Conservation (phyloP, 2,888 invertebrate genomes). For the Steinernema carpocapsae region DNA sequence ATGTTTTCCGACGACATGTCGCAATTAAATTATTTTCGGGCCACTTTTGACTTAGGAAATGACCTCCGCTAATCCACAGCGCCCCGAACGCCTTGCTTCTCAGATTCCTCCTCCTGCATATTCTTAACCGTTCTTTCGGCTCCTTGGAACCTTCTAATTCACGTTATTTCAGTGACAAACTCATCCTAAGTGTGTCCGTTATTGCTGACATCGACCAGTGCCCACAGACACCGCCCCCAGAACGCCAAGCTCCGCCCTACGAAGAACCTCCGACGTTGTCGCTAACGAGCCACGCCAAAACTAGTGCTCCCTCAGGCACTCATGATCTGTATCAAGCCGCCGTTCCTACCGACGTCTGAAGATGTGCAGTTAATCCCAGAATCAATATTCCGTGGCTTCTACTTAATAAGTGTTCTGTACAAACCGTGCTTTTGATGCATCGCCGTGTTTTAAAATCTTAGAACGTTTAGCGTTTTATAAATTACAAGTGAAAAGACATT, state of each 20-base stretch:
- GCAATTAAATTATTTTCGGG: conserved; percentile 25
- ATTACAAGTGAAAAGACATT: not conserved
- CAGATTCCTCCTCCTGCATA: not conserved
- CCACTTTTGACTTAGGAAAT: not conserved
- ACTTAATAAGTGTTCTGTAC: conserved; percentile 10
- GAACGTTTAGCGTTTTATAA: not conserved
- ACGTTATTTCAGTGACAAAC: conserved; percentile 76
- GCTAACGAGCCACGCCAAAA: conserved; percentile 33
- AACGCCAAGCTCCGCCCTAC: conserved; percentile 40
- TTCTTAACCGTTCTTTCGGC: not conserved
- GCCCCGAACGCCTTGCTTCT: not conserved
- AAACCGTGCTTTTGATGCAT: conserved; percentile 8
- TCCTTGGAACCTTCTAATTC: not conserved
- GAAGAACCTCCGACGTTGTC: conserved; percentile 1
- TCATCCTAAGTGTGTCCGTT: conserved; percentile 76
- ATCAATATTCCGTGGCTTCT: conserved; percentile 4
- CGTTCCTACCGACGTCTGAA: conserved; percentile 43
- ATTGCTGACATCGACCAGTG: conserved; percentile 69
- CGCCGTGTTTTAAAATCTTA: conserved; percentile 1
- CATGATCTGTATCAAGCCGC: conserved; percentile 36
- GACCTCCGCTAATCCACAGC: not conserved
- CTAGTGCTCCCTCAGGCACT: conserved; percentile 30
- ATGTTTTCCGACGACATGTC: conserved; percentile 4
- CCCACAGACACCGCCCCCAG: conserved; percentile 67
- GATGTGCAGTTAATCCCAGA: not conserved